phyloP scores from a whole-genome alignment of 2,888 invertebrate species.

The Dyspetes luteomarginatus region DNA sequence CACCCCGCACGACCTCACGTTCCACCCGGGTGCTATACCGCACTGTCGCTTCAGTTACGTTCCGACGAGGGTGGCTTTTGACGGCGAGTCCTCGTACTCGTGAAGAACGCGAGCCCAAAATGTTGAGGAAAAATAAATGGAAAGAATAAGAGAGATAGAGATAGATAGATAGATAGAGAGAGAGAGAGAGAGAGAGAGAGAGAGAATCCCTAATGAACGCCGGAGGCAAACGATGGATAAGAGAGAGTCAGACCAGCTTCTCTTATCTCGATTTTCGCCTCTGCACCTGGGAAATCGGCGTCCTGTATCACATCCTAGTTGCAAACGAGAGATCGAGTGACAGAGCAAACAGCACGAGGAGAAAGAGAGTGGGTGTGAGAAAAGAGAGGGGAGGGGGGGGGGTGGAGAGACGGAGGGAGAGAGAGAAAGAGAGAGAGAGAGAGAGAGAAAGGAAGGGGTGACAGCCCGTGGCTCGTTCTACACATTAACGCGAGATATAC shows the following conservation, averaged over 20 bases:
- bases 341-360: too few relatives aligned
- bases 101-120: constrained; percentile 7
- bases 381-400: neutral
- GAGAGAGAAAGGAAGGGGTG: constrained; percentile 57
- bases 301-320: constrained; percentile 22
- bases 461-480: constrained; percentile 69
- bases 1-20: constrained; percentile 63
- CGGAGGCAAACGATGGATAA: constrained; percentile 48
- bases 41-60: constrained; percentile 54
- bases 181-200: too few relatives aligned
- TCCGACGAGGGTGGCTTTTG: constrained; percentile 55
- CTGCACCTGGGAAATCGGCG: constrained; percentile 48
- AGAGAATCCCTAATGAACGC: constrained; percentile 79
- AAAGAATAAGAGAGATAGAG: constrained; percentile 19
- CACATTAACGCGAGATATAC: constrained; percentile 83
- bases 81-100: constrained; percentile 36
- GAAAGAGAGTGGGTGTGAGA: neutral
- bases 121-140: neutral
- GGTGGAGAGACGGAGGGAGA: neutral
- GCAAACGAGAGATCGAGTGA: constrained; percentile 17
- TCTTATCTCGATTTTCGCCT: constrained; percentile 50
- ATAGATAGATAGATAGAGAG: too few relatives aligned
- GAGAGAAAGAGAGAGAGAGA: constrained; percentile 44
- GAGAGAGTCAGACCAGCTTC: constrained; percentile 41
- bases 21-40: constrained; percentile 62